Evolutionary conservation across 2,113 vertebrate genomes (phyloP).

Genomic region (Sialia sialis): DNA sequence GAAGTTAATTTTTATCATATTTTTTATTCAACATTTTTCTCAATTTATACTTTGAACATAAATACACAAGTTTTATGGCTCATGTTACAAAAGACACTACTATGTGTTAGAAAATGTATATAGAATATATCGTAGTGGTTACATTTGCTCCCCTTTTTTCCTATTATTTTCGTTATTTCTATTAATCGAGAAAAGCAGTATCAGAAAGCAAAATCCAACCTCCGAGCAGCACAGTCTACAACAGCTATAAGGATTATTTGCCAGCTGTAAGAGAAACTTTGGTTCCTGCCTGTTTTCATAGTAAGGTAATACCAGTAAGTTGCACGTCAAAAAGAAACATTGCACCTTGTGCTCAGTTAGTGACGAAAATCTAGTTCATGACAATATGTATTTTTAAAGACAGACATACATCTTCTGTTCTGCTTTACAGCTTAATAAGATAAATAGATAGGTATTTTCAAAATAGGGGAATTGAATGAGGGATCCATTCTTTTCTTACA

Average conservation of each 20-base stretch:
- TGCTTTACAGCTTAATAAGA: neutral
- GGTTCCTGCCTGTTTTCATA: neutral
- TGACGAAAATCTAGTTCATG: neutral
- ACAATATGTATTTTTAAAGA: neutral
- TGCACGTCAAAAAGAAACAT: neutral
- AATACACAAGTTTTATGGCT: conserved; percentile 57
- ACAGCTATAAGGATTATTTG: neutral
- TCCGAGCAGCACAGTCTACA: neutral
- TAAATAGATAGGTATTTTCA: neutral
- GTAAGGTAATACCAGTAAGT: neutral
- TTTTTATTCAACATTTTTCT: conserved; percentile 57
- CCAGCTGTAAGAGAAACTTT: conserved; percentile 22
- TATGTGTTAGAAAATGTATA: conserved; percentile 55
- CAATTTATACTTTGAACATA: conserved; percentile 51
- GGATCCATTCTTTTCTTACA: neutral
- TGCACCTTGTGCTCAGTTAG: neutral
- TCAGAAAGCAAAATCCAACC: conserved; percentile 13
- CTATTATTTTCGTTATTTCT: neutral
- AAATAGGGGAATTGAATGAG: neutral
- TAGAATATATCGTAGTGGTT: conserved; percentile 1
- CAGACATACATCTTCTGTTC: neutral
- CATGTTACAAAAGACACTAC: conserved; percentile 48
- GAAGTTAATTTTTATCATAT: conserved; percentile 3
- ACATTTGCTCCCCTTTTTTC: conserved; percentile 1
- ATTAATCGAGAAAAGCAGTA: conserved; percentile 2